phyloP scores from a whole-genome alignment of 2,113 vertebrate species.

The Australoheros scitulus region DNA sequence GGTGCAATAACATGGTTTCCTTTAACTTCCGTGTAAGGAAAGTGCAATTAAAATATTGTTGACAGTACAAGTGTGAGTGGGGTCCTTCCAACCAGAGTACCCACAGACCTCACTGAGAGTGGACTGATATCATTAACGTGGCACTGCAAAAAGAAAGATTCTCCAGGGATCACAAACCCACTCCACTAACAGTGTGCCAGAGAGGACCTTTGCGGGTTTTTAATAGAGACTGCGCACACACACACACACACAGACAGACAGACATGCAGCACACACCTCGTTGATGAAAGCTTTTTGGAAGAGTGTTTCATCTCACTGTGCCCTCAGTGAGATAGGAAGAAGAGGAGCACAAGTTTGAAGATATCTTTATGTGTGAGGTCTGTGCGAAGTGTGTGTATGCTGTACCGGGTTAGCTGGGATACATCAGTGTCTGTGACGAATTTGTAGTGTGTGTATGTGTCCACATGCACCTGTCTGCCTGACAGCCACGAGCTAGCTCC shows the following conservation, averaged over 20 bases:
- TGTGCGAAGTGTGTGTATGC: constrained; percentile 12
- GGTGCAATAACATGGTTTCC: background rate
- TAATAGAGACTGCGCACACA: constrained; percentile 42
- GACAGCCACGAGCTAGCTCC: constrained; percentile 39
- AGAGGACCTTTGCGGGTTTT: constrained; percentile 43
- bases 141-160: constrained; percentile 30
- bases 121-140: constrained; percentile 57
- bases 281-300: constrained; percentile 65
- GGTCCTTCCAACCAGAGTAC: background rate
- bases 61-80: background rate
- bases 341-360: constrained; percentile 46
- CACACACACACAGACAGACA: constrained; percentile 7
- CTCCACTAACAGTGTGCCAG: constrained; percentile 37
- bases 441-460: background rate
- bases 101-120: background rate
- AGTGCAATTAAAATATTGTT: background rate
- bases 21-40: background rate
- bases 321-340: constrained; percentile 52
- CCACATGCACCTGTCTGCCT: background rate
- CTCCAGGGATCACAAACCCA: constrained; percentile 54
- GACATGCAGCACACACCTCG: background rate
- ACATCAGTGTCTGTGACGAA: background rate
- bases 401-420: background rate
- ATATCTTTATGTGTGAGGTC: constrained; percentile 50
- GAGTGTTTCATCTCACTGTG: constrained; percentile 62